Conservation (phyloP, 2,888 invertebrate genomes). For the Scaeva pyrastri region DNA sequence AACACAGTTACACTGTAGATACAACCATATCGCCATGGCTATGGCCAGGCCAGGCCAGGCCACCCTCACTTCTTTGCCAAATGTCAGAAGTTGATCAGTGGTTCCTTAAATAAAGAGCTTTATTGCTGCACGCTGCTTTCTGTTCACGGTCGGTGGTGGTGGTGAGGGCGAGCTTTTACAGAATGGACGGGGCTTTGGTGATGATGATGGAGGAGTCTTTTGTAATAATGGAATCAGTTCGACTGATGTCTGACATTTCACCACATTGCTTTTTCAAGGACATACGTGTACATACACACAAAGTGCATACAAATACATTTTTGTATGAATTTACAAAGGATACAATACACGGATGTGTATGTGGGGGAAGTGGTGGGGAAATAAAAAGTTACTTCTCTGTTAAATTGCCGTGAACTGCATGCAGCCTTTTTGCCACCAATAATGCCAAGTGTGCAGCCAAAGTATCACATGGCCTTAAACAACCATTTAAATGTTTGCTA, state of each 20-base stretch:
- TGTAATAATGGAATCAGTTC: conserved; percentile 33
- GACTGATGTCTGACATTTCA: conserved; percentile 48
- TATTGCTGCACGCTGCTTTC: conserved; percentile 1
- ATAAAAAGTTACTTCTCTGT: conserved; percentile 17
- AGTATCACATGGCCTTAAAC: conserved; percentile 52
- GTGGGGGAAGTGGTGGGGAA: not conserved
- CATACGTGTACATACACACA: not conserved
- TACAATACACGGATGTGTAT: not conserved
- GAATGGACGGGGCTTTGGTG: not conserved
- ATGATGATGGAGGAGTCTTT: not conserved
- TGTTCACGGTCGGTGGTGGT: no score
- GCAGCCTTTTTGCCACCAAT: conserved; percentile 63
- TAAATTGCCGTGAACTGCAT: conserved; percentile 47
- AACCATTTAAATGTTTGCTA: conserved; percentile 65
- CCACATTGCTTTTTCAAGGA: conserved; percentile 54
- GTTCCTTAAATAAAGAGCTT: conserved; percentile 35
- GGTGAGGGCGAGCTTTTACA: no score
- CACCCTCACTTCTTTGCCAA: not conserved
- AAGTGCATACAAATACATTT: not conserved
- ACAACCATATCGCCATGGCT: not conserved
- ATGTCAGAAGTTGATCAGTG: conserved; percentile 39
- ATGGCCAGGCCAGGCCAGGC: not conserved
- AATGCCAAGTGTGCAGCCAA: conserved; percentile 52
- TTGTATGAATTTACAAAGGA: no score
- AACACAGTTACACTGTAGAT: not conserved